A percentile compares a stretch with the other conserved stretches of the same genome.
These are phyloP conservation scores for Drosophila maculinotata DNA, from an alignment of 2,888 invertebrate species.

Conservation along the genomic window DNA sequence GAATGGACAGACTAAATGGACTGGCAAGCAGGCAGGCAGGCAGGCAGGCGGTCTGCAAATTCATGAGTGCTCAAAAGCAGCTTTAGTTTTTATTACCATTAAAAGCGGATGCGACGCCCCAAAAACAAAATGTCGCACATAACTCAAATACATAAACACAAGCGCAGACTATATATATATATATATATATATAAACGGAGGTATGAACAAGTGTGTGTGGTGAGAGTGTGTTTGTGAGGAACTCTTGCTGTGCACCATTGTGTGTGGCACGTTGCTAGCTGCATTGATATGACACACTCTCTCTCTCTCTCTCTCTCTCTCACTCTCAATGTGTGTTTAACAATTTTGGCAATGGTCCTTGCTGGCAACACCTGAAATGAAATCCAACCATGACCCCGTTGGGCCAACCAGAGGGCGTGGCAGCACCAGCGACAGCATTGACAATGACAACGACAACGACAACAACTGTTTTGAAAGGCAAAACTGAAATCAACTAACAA, in stretches of 20 bases:
- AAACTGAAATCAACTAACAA: slow-evolving; percentile 82
- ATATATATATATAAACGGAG: not conserved
- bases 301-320: slow-evolving; percentile 12
- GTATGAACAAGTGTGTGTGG: slow-evolving; percentile 9
- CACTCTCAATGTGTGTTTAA: slow-evolving; percentile 55
- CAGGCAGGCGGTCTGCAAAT: slow-evolving; percentile 40
- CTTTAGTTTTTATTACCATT: slow-evolving; percentile 79
- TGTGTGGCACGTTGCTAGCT: slow-evolving; percentile 31
- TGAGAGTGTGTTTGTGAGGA: slow-evolving; percentile 2
- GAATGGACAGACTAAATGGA: slow-evolving; percentile 6
- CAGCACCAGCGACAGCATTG: slow-evolving; percentile 27
- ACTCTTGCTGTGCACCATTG: slow-evolving; percentile 49
- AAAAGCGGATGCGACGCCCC: slow-evolving; percentile 57
- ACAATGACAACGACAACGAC: slow-evolving; percentile 27
- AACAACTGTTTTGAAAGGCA: slow-evolving; percentile 67
- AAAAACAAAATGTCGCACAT: slow-evolving; percentile 73
- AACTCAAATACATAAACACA: slow-evolving; percentile 74
- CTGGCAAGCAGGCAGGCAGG: slow-evolving; percentile 5
- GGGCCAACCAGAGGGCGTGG: slow-evolving; percentile 41
- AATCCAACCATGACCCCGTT: slow-evolving; percentile 63
- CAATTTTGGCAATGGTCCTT: slow-evolving; percentile 78
- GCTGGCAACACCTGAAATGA: slow-evolving; percentile 79
- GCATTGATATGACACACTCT: slow-evolving; percentile 29
- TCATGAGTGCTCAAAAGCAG: slow-evolving; percentile 72
- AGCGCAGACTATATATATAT: slow-evolving; percentile 18